A percentile compares a stretch with the other conserved stretches of the same genome.
Conservation (phyloP, 2,797 vertebrate species). For the Macropus fuliginosus region DNA sequence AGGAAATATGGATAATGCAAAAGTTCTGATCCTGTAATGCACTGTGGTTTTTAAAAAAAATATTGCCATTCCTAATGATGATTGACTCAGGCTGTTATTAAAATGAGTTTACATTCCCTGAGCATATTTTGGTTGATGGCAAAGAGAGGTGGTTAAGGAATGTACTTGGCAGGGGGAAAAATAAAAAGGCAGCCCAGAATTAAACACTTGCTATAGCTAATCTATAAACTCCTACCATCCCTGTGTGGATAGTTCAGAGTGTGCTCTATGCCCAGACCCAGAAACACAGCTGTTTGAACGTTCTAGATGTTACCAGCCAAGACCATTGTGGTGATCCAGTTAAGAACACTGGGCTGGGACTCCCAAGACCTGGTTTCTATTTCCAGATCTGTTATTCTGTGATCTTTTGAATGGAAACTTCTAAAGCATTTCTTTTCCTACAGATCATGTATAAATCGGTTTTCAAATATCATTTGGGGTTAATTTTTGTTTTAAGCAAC, state of each 20-base stretch:
- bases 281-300: slow-evolving; percentile 1
- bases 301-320: not conserved
- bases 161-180: not conserved
- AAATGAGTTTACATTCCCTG: not conserved
- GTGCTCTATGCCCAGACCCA: not conserved
- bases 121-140: not conserved
- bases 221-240: not conserved
- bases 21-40: not conserved
- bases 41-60: slow-evolving; percentile 27
- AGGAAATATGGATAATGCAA: not conserved
- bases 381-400: not conserved
- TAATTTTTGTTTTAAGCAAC: not conserved
- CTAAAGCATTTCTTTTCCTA: slow-evolving; percentile 17
- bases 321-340: not conserved
- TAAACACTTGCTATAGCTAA: not conserved
- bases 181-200: not conserved
- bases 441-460: not conserved
- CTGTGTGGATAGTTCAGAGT: not conserved
- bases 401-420: not conserved
- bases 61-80: not conserved
- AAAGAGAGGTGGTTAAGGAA: not conserved
- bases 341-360: not conserved
- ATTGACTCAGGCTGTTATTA: not conserved
- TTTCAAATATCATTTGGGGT: not conserved
- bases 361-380: not conserved